Evolutionary conservation across 2,888 invertebrate species (phyloP).

Genomic region (Pristionchus maxplancki): DNA sequence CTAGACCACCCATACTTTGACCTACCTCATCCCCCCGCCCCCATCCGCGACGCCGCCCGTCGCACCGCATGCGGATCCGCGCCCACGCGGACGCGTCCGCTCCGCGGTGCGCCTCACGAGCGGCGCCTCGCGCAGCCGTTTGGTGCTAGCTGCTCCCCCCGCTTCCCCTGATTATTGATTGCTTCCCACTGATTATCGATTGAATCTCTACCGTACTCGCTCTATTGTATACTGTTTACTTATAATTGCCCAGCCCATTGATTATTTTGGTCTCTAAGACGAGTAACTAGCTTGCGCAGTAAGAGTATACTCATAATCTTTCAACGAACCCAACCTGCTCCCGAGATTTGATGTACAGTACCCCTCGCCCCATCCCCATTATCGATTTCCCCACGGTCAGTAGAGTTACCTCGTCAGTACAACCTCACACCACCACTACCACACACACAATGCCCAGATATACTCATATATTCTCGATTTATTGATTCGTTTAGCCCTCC

Average conservation of each 20-base stretch:
- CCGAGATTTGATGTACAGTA: slow-evolving; percentile 5
- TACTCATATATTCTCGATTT: not conserved
- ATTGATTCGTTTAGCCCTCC: not conserved
- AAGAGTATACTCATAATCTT: not conserved
- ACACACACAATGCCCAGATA: slow-evolving; percentile 8
- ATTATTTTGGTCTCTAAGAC: slow-evolving; percentile 1
- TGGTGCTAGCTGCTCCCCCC: slow-evolving; percentile 34
- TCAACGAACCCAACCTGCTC: not conserved
- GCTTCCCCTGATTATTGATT: not conserved
- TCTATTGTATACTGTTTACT: not conserved
- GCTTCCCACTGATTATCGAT: too few species aligned
- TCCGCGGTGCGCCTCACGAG: slow-evolving; percentile 10
- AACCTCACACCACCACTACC: slow-evolving; percentile 37
- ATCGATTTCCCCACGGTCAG: not conserved
- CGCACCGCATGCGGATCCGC: slow-evolving; percentile 1
- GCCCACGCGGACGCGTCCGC: not conserved
- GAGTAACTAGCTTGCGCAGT: slow-evolving; percentile 12
- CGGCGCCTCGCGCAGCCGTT: slow-evolving; percentile 38
- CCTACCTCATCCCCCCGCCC: not conserved
- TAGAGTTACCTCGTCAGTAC: slow-evolving; percentile 8
- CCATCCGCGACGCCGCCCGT: slow-evolving; percentile 27
- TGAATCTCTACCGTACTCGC: not conserved
- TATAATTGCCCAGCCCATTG: not conserved
- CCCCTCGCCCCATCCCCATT: not conserved
- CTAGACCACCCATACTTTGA: too few species aligned